These are phyloP conservation scores for Ceyx melanurus DNA, from an alignment of 2,113 vertebrate genomes.

Conservation along the genomic window DNA sequence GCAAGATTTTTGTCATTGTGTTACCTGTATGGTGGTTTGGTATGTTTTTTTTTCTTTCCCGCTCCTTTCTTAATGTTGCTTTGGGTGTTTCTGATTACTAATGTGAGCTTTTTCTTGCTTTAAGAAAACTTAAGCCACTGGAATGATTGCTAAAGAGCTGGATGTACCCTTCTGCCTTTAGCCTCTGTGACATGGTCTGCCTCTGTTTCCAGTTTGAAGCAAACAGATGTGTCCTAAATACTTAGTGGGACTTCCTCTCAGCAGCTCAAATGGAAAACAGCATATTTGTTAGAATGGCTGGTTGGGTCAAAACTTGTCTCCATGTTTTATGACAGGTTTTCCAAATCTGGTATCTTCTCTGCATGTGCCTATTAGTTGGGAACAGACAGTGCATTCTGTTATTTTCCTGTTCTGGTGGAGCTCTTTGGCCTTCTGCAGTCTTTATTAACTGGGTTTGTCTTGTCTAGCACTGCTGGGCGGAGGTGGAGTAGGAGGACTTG, in stretches of 20 bases:
- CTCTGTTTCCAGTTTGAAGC: background rate
- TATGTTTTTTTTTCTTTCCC: background rate
- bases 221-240: background rate
- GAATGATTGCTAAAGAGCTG: background rate
- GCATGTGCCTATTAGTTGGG: background rate
- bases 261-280: background rate
- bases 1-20: background rate
- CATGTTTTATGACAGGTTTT: background rate
- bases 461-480: constrained; percentile 86
- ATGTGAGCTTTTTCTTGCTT: background rate
- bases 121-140: background rate
- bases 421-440: background rate
- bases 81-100: background rate
- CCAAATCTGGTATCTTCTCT: background rate
- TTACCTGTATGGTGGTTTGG: background rate
- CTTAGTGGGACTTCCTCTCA: background rate
- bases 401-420: background rate
- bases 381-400: background rate
- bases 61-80: background rate
- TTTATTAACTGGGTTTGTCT: background rate
- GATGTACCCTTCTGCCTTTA: background rate
- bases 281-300: background rate
- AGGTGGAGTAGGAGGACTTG: constrained; percentile 84
- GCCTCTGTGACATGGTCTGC: background rate
- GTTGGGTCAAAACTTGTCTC: background rate